Evolutionary conservation across 2,888 invertebrate genomes (phyloP).

Genomic region (Trichopria drosophilae): DNA sequence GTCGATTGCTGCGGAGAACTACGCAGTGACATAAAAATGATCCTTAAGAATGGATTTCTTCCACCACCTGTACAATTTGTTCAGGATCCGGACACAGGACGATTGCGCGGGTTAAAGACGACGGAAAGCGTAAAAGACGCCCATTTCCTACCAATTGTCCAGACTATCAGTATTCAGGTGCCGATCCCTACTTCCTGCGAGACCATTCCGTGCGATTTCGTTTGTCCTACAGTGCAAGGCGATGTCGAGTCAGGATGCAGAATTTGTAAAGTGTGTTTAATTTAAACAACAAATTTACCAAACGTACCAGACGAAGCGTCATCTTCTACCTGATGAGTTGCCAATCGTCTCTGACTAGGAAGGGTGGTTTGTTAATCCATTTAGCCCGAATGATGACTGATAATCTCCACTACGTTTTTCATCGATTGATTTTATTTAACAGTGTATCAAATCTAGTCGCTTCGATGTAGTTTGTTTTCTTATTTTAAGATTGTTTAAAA

Average conservation of each 20-base stretch:
- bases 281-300: neutral
- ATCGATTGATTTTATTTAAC: too few relatives aligned
- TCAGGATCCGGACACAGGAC: conserved; percentile 6
- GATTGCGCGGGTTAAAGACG: neutral
- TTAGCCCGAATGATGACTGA: too few relatives aligned
- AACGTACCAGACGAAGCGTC: neutral
- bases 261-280: neutral
- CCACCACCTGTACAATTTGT: neutral
- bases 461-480: too few relatives aligned
- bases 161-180: neutral
- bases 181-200: neutral
- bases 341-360: neutral
- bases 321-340: neutral
- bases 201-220: neutral
- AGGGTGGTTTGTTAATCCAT: neutral
- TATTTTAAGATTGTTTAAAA: too few relatives aligned
- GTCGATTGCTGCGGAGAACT: neutral
- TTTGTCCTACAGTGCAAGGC: conserved; percentile 1
- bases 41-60: conserved; percentile 8
- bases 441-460: too few relatives aligned
- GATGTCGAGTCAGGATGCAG: neutral
- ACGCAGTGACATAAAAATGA: conserved; percentile 4
- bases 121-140: neutral
- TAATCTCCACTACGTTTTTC: too few relatives aligned
- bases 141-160: neutral